Percentiles rank a stretch among this genome's conserved stretches.
Evolutionary conservation across 1,140 invertebrate species (phyloP).

Genomic region (Aradophagus sp.): DNA sequence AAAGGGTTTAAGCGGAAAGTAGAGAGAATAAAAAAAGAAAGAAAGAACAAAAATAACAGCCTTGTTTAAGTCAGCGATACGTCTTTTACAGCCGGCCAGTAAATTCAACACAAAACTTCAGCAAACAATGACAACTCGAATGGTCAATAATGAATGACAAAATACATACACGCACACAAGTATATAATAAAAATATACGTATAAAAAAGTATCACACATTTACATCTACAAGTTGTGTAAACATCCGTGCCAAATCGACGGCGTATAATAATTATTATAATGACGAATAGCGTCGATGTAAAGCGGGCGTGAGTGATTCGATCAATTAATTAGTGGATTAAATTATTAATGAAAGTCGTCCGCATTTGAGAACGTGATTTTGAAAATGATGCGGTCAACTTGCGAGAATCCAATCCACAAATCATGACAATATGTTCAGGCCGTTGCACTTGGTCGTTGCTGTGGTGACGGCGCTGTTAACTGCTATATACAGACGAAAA

Average conservation of each 20-base stretch:
- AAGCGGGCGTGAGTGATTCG: constrained; percentile 29
- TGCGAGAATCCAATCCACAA: constrained; percentile 51
- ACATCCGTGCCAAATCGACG: no score
- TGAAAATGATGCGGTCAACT: constrained; percentile 55
- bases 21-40: no score
- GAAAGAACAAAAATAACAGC: no score
- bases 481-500: constrained; percentile 52
- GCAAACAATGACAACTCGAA: constrained; percentile 24
- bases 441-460: constrained; percentile 54
- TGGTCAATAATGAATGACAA: constrained; percentile 34
- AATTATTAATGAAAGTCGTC: constrained; percentile 48
- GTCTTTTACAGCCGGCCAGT: constrained; percentile 5
- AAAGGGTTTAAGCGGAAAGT: no score
- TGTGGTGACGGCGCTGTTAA: constrained; percentile 50
- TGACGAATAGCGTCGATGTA: constrained; percentile 28
- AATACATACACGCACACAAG: constrained; percentile 12
- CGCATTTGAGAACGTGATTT: constrained; percentile 45
- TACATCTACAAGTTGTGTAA: no score
- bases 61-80: not conserved
- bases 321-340: constrained; percentile 50
- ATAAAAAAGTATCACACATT: no score
- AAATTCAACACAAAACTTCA: constrained; percentile 18
- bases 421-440: constrained; percentile 51
- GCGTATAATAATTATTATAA: constrained; percentile 44
- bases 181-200: no score